Evolutionary conservation across 2,888 invertebrate species (phyloP), one percentile per base, ranked within the genome.

Genomic region (Eupithecia subfuscata): DNA sequence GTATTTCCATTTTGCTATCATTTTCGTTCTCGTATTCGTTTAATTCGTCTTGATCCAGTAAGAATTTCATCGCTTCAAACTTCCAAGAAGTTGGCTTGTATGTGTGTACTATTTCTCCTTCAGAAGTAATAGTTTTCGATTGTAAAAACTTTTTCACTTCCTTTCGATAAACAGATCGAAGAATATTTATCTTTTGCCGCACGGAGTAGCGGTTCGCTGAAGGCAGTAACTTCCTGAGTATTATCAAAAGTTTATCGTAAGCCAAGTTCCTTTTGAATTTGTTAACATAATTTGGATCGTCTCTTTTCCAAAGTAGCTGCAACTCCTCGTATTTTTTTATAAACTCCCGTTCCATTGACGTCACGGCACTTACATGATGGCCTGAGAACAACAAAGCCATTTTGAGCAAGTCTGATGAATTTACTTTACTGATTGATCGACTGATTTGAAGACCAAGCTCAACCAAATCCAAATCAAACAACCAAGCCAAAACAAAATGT

Each of bases 121-220:
- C 83, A 1, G 78, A 45, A 1, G 81, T 80, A 14, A 83, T 74
- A 37, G 70, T 78, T 75, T 81, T 83, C 2, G 88, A 86, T 22
- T 78, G 78, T 63, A 84, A 79, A 79, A 85, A 79, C 79, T 79
- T 85, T 43, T 79, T 81, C 6, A 83, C 75, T 5, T 84, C 84
- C 79, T 87, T 87, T 64, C 85, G 84, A 68, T 87, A 88, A 0
- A 79, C 78, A 11, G 87, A 87, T n/a, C 88, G 82, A 67, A 87
- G 52, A 73, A 83, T 82, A 63, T 88, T 88, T 75, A 88, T 88
- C 82, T 88, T 87, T 68, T 83, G 83, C 22, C 86, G 83, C 16
- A 87, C 86, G 64, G 75, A 80, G 64, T 75, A 74, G 40, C 83
- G 74, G 8, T 83, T 85, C 0, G 87, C 86, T 6, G 71, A 72